Evolutionary conservation across 2,888 invertebrate genomes (phyloP), one percentile per base, ranked within the genome.

Genomic region (Anodontia alba): DNA sequence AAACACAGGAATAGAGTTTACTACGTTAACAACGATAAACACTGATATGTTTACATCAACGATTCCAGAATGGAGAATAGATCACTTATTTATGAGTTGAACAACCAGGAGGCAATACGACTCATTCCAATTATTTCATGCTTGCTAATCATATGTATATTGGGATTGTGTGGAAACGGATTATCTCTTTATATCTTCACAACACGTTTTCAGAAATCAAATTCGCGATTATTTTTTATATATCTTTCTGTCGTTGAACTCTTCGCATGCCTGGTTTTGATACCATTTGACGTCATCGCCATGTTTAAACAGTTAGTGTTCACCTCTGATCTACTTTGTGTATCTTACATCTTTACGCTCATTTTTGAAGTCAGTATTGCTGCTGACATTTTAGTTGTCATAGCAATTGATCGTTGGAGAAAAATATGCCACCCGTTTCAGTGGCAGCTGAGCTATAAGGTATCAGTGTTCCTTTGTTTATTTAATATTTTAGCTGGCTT

Each of bases 371-470:
- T 57, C 29, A 7, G 29, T 3, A 20, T 57, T 23, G 26, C 57
- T 29, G 57, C 26, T 1, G 57, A 57, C 17, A 26, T 26, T 57
- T 57, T 57, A 29, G 29, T 57, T 29, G 57, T 57, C 8, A 57
- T 57, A 26, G 57, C 57, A 57, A 20, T 57, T 57, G 57, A 57
- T 57, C 57, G 57, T 7, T 57, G 57, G 57, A 23, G 57, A 57
- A 57, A 57, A 29, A 57, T 57, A 23, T 57, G 57, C 29, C 57
- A 57, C 17, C 57, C 57, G 20, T 57, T 57, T 20, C 23, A 57
- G 29, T 57, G 57, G 57, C 57, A 57, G 29, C 17, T 57, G 29
- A 17, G 26, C 5, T 57, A 57, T 17, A 57, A 57, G 20, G 5
- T 57, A 20, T 57, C 57, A 29, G 29, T 26, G 29, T 7, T 23